Conservation (phyloP, 2,888 invertebrate species). For the Caenorhabditis afra region DNA sequence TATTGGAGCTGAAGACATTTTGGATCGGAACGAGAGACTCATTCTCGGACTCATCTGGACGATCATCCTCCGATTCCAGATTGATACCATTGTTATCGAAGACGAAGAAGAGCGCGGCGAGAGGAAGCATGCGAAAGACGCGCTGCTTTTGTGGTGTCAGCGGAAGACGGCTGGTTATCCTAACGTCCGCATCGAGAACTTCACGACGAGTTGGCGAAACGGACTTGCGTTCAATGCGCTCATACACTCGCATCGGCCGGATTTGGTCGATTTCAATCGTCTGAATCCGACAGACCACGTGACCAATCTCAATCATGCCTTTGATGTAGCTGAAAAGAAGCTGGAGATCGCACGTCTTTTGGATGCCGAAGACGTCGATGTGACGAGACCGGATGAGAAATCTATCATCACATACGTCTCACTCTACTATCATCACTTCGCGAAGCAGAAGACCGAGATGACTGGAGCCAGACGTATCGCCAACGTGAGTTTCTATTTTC, state of each 20-base stretch:
- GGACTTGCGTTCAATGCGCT: constrained; percentile 98
- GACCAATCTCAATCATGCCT: constrained; percentile 97
- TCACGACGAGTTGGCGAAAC: constrained; percentile 91
- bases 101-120: constrained; percentile 97
- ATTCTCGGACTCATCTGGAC: constrained; percentile 99
- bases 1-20: constrained; percentile 98
- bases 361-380: constrained; percentile 97
- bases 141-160: constrained; percentile 97
- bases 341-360: constrained; percentile 92
- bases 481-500: constrained; percentile 85
- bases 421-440: constrained; percentile 98
- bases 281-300: constrained; percentile 90
- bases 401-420: constrained; percentile 99
- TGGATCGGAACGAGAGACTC: constrained; percentile 95
- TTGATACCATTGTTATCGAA: constrained; percentile 98
- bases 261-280: constrained; percentile 87
- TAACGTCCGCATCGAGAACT: constrained; percentile 82
- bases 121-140: constrained; percentile 98
- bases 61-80: constrained; percentile 98
- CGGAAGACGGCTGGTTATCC: constrained; percentile 94
- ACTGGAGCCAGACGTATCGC: constrained; percentile 97
- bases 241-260: constrained; percentile 96
- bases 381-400: constrained; percentile 87
- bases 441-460: constrained; percentile 98
- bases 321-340: constrained; percentile 93